Base-by-base conservation (phyloP, 35 echinoderm and acorn worm species). In the Ophioderma brevispina region DNA sequence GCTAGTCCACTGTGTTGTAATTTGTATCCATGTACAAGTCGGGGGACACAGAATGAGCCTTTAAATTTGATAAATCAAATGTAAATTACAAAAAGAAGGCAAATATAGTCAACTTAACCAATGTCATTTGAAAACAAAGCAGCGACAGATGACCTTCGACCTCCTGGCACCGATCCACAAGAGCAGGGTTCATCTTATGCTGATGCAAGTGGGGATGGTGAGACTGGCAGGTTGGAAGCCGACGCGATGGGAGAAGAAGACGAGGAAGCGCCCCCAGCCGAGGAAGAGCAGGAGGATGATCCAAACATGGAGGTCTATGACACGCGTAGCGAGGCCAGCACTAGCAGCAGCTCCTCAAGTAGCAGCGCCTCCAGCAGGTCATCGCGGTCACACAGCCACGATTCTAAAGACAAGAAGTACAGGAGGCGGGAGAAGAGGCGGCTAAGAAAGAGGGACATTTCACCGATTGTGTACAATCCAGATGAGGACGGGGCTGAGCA, bases 281-380 rank as follows among this genome's bases (percentile, higher is more conserved):
- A 92, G 23, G 75, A 8, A 21, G 94, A 88, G 28, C 55, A 78
- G 17, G 79, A 76, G 25, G 77, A 90, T 79, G 86, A 89, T 1
- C 92, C 84, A 77, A 85, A 95, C 34, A 41, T 95, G 37, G 92
- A 95, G 5, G 97, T 80, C 0, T 99, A 89, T 81, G 97, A 99
- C 76, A 95, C 94, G 0, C 77, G 97, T 49, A 99, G 97, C 36
- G 97, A 99, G 75, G 97, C 97, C 36, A 95, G 97, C 75, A 90
- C 90, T 35, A 95, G 87, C 38, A 17, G 33, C 8, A 64, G 32
- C 42, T 86, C 84, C 31, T 50, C 84, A 6, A 76, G 50, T 38
- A 70, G 84, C 42, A 63, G 84, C 36, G 46, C 84, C 46, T 70
- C 34, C 10, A 63, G 84, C 35, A 36, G 55, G 55, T 80, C 34